phyloP scores from a whole-genome alignment of 2,888 invertebrate genomes.

The Chymomyza procnemis region DNA sequence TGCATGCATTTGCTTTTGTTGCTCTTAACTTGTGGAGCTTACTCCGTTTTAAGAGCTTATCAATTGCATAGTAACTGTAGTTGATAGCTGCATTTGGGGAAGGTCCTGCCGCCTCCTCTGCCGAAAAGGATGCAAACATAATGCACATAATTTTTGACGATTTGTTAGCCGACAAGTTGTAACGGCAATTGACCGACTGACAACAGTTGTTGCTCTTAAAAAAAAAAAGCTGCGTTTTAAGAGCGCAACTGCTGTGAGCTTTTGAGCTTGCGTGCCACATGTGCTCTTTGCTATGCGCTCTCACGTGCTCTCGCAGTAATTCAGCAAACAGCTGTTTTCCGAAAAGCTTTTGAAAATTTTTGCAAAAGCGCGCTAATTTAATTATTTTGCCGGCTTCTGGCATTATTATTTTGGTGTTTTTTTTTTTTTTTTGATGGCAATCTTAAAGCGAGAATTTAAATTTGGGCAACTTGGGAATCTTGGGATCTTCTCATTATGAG shows the following conservation, averaged over 20 bases:
- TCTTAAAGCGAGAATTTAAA: background rate
- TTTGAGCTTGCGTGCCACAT: constrained; percentile 43
- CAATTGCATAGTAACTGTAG: constrained; percentile 30
- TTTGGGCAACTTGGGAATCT: too few relatives aligned
- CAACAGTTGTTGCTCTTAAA: background rate
- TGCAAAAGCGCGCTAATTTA: constrained; percentile 14
- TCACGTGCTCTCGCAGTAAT: constrained; percentile 21
- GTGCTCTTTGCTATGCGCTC: background rate
- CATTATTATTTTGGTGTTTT: constrained; percentile 1
- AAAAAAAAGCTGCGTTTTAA: background rate
- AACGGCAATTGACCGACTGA: background rate
- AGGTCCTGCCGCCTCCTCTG: background rate
- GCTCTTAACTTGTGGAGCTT: constrained; percentile 2
- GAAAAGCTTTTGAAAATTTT: constrained; percentile 30
- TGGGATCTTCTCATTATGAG: too few relatives aligned
- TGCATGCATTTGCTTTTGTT: too few relatives aligned
- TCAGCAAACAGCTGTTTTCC: constrained; percentile 49
- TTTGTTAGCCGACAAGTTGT: background rate
- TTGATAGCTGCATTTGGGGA: background rate
- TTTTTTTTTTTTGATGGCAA: background rate
- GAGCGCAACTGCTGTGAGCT: background rate
- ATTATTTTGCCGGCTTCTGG: constrained; percentile 28
- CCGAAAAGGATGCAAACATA: background rate
- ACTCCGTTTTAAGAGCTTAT: constrained; percentile 46
- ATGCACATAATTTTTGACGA: background rate